A percentile compares a stretch with the other conserved stretches of the same genome.
Conservation (phyloP, 2,113 vertebrate species). For the Euleptes europaea region DNA sequence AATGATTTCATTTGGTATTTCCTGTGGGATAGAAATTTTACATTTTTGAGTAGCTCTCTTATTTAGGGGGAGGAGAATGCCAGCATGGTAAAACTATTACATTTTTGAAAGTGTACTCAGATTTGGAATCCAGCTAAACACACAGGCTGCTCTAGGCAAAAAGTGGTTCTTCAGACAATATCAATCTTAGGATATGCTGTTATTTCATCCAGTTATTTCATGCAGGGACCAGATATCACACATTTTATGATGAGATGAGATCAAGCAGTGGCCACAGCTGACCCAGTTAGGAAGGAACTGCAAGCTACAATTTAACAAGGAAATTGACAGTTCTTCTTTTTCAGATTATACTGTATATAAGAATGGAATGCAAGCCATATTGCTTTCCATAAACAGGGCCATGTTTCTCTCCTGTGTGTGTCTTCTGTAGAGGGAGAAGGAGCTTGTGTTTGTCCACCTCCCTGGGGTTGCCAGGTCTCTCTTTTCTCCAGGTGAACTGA, state of each 20-base stretch:
- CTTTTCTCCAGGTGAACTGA: too few relatives aligned
- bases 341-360: not conserved
- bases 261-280: not conserved
- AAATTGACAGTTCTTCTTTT: not conserved
- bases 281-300: not conserved
- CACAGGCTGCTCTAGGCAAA: not conserved
- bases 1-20: constrained; percentile 34
- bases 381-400: not conserved
- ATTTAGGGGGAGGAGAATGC: not conserved
- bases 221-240: constrained; percentile 1
- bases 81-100: constrained; percentile 25
- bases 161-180: not conserved
- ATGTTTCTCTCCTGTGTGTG: not conserved
- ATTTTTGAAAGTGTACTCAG: constrained; percentile 31
- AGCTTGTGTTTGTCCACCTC: not conserved
- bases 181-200: not conserved
- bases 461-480: too few relatives aligned
- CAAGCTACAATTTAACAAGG: not conserved
- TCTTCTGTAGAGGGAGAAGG: not conserved
- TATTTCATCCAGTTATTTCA: constrained; percentile 4
- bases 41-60: constrained; percentile 16
- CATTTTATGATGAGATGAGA: not conserved
- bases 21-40: constrained; percentile 26
- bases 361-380: not conserved
- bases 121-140: constrained; percentile 49